These are phyloP conservation scores for Talpa occidentalis DNA, from an alignment of 2,113 vertebrate genomes.

Conservation along the genomic window DNA sequence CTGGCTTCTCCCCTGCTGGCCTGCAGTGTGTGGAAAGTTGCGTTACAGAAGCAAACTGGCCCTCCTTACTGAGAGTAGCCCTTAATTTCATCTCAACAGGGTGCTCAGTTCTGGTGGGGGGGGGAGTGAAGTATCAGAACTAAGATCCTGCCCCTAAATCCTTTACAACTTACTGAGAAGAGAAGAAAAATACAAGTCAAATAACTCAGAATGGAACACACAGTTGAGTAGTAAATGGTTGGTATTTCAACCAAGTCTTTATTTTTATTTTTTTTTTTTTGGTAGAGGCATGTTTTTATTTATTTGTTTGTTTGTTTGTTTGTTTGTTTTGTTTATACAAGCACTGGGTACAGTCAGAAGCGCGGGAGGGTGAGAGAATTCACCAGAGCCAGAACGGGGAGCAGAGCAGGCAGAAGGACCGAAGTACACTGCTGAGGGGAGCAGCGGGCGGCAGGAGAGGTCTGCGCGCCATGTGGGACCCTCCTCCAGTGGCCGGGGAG, in stretches of 20 bases:
- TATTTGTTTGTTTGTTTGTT: too few relatives aligned
- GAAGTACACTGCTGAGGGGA: too few relatives aligned
- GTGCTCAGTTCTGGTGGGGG: background rate
- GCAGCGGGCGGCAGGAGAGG: too few relatives aligned
- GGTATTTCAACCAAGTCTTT: background rate
- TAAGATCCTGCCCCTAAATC: background rate
- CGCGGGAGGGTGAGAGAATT: too few relatives aligned
- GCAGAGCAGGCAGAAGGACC: too few relatives aligned
- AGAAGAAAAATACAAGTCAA: background rate
- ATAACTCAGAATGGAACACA: background rate
- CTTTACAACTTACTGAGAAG: background rate
- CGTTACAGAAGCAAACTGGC: background rate
- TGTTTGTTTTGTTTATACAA: too few relatives aligned
- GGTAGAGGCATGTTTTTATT: too few relatives aligned
- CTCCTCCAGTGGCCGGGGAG: too few relatives aligned
- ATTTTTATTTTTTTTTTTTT: too few relatives aligned
- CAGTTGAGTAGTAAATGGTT: background rate
- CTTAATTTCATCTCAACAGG: background rate
- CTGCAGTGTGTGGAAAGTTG: background rate
- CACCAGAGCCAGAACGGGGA: too few relatives aligned
- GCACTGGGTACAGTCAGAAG: too few relatives aligned
- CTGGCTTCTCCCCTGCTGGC: background rate
- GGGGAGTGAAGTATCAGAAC: background rate
- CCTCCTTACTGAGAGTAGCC: background rate
- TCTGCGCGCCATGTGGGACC: too few relatives aligned